A percentile compares a stretch with the other conserved stretches of the same genome.
phyloP scores from a whole-genome alignment of 2,797 vertebrate species.

The Propithecus deckenii region DNA sequence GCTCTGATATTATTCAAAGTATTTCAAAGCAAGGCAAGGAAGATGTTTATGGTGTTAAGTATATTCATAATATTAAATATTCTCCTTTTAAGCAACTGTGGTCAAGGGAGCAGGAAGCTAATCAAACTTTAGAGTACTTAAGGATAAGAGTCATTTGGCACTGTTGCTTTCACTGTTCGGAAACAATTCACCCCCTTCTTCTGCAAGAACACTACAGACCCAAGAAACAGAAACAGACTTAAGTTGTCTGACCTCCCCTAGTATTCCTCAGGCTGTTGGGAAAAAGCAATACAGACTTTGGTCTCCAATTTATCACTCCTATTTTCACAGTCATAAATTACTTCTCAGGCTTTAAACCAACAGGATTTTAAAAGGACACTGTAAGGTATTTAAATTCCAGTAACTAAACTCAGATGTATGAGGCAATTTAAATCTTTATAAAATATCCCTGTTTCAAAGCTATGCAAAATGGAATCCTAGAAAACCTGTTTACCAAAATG shows the following conservation, averaged over 20 bases:
- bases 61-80: conserved; percentile 39
- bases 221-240: conserved; percentile 62
- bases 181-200: conserved; percentile 46
- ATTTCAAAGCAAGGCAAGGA: conserved; percentile 35
- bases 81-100: conserved; percentile 42
- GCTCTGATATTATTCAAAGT: conserved; percentile 51
- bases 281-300: conserved; percentile 66
- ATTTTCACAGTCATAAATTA: conserved; percentile 80
- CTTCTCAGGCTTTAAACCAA: conserved; percentile 77
- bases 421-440: conserved; percentile 75
- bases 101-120: conserved; percentile 29
- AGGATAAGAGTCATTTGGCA: conserved; percentile 34
- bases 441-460: conserved; percentile 70
- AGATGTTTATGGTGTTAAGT: background rate
- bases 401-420: conserved; percentile 78
- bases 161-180: conserved; percentile 2
- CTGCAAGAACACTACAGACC: conserved; percentile 3
- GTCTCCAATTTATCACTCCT: conserved; percentile 71
- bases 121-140: conserved; percentile 32
- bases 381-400: conserved; percentile 71
- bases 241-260: conserved; percentile 62
- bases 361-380: conserved; percentile 72
- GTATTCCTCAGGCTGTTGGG: conserved; percentile 60
- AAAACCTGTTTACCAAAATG: conserved; percentile 29
- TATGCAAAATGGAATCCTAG: conserved; percentile 22